Evolutionary conservation across 2,888 invertebrate genomes (phyloP), one percentile per base, ranked within the genome.

Genomic region (Ectemnius continuus): DNA sequence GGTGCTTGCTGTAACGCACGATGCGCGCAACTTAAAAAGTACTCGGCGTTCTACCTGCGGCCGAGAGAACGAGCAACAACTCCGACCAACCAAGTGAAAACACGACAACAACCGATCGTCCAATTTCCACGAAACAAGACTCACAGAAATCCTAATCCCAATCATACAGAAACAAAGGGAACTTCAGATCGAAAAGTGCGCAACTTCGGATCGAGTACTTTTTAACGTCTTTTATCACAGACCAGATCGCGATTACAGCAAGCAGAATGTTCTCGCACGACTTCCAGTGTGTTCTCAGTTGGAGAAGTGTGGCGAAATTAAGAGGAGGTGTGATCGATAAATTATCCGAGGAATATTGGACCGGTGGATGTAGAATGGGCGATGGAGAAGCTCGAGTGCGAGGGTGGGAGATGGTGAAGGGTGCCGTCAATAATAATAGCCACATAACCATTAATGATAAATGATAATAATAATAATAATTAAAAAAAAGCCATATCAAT

Each of bases 201-300:
- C n/a, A 18, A 4, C 6, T 47, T 20, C 45, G 36, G 61, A 61
- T 67, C 52, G 61, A 18, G 58, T 61, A 62, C 60, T 71, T 58
- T 18, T 14, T 18, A 36, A 62, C 46, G 45, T 66, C 20, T 65
- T 59, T 73, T 73, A 67, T 73, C 76, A 73, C 69, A 73, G 67
- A 60, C 62, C 52, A 62, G 61, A 71, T 73, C 69, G 62, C 52
- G 48, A 36, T 75, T 73, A 65, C 69, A 58, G 72, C 73, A 71
- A 80, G 66, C 67, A 60, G 14, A 16, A 52, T 28, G 13, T 23
- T 8, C 6, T n/a, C 36, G 18, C 18, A 26, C 13, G n/a, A 23
- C 57, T 11, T 13, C 11, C 28, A n/a, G 47, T 56, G 46, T 6
- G 13, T 26, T 36, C 23, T 28, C 52, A 18, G 6, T 23, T 0